Evolutionary conservation across 1,140 invertebrate genomes (phyloP), one percentile per base, ranked within the genome.

Genomic region (Antheraea mylitta): DNA sequence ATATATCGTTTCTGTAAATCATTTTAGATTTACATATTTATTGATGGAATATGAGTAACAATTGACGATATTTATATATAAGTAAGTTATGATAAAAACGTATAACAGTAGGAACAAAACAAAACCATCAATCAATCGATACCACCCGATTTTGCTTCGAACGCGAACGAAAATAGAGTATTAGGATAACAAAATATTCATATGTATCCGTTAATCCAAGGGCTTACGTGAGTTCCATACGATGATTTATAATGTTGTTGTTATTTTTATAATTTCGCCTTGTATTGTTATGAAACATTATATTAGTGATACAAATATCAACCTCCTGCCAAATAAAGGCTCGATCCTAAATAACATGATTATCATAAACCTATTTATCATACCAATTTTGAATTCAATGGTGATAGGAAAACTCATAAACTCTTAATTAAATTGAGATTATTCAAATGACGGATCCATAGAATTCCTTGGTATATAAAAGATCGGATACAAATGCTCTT

Each of bases 81-180:
- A 53, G 7, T 13, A n/a, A 53, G 11, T 53, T 53, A 6, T 13
- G 4, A 53, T 53, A 53, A 13, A n/a, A 53, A 53, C 16, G 6
- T 53, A 42, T 9, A 16, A 53, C 45, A 53, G 45, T 63, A 37
- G 3, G 19, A 63, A 63, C 61, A 63, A 36, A 37, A 63, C 19
- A 63, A 10, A 63, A 63, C 59, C 59, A 63, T 22, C 61, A 63
- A 63, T 63, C 61, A 37, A 63, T 63, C 61, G 36, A 63, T 30
- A 63, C 18, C 8, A 63, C 30, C 22, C 16, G 5, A 37, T 60
- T 60, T 30, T 16, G 18, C 9, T 63, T 63, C 61, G 6, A 63
- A n/a, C 0, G 13, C 30, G 61, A 63, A 63, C 61, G 61, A 63
- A 63, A 63, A 63, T 63, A 63, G 19, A 13, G 37, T 22, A 37